Conservation (phyloP, 23 tunicate species). For the Ascidia mentula region DNA sequence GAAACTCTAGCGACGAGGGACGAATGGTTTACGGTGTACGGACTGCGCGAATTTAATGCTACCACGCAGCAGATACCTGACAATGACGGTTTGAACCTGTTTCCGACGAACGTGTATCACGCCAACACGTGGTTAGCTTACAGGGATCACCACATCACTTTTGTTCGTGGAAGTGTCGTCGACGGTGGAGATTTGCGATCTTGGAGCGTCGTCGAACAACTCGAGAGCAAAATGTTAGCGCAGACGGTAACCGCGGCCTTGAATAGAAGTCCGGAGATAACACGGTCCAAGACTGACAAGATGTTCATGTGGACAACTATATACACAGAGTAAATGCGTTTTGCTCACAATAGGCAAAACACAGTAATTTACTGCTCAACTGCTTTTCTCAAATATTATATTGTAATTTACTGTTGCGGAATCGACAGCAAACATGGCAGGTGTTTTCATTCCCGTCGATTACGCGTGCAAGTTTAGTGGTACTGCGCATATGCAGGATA, state of each 20-base stretch:
- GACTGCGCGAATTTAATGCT: neutral
- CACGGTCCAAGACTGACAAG: neutral
- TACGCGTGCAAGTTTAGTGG: no score
- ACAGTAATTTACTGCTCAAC: no score
- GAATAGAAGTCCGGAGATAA: conserved; percentile 1
- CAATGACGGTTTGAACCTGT: neutral
- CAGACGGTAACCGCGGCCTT: neutral
- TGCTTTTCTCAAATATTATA: no score
- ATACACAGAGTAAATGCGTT: neutral
- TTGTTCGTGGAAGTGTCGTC: neutral
- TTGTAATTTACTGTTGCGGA: no score
- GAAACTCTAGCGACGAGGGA: neutral
- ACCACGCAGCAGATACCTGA: neutral
- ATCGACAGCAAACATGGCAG: no score
- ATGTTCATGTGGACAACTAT: conserved; percentile 19
- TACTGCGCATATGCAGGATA: no score
- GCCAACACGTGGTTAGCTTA: neutral
- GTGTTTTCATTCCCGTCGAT: no score
- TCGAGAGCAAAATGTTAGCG: neutral
- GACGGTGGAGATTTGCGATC: conserved; percentile 12
- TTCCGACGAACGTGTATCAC: neutral
- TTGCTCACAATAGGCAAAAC: no score
- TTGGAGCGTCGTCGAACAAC: neutral
- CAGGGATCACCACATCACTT: conserved; percentile 2
- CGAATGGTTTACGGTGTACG: conserved; percentile 3